Evolutionary conservation across 2,888 invertebrate species (phyloP).

Genomic region (Cecidostiba fungosa): DNA sequence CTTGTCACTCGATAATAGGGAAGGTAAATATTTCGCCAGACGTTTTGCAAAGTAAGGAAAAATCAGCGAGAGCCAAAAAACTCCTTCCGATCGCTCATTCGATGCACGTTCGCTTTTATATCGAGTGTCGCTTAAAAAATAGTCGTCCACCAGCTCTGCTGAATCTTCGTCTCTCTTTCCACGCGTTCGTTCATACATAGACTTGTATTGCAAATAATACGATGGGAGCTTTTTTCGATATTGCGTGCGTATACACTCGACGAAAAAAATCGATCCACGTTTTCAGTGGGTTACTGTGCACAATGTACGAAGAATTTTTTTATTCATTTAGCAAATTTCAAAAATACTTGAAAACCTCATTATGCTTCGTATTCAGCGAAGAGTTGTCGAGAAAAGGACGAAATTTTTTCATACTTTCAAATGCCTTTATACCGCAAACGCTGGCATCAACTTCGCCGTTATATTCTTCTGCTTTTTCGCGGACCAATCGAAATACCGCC

Average conservation of each 20-base stretch:
- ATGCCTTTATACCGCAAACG: background rate
- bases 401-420: background rate
- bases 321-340: background rate
- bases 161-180: constrained; percentile 8
- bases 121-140: constrained; percentile 33
- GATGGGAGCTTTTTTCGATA: constrained; percentile 33
- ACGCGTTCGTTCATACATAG: background rate
- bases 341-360: too few relatives aligned
- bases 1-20: too few relatives aligned
- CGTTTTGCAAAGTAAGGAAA: background rate
- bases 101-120: constrained; percentile 39
- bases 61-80: background rate
- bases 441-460: background rate
- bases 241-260: background rate
- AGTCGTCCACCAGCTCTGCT: constrained; percentile 2
- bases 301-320: background rate
- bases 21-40: too few relatives aligned
- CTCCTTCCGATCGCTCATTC: constrained; percentile 9
- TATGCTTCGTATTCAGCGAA: too few relatives aligned
- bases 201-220: constrained; percentile 35
- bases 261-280: background rate
- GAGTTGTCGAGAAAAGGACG: too few relatives aligned
- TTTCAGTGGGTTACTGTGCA: background rate
- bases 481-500: background rate
- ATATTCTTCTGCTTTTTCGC: too few relatives aligned